Conservation (phyloP, 2,888 invertebrate species). For the Aphidoletes aphidimyza region DNA sequence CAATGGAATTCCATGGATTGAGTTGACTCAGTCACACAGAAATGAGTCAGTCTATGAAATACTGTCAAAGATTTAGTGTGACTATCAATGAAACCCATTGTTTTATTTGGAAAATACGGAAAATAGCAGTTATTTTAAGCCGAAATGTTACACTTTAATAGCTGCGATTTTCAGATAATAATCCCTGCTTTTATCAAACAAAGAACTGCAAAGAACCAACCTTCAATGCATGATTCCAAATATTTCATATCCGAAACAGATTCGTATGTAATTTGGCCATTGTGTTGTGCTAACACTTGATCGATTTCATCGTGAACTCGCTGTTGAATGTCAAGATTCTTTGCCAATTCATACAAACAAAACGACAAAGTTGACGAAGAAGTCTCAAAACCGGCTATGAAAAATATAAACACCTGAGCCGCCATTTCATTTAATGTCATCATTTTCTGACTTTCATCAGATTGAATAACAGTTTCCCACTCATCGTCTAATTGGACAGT, state of each 20-base stretch:
- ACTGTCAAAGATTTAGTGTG: too few relatives aligned
- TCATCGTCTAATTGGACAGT: constrained; percentile 56
- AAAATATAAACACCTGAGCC: constrained; percentile 64
- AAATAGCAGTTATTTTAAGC: too few relatives aligned
- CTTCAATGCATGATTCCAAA: constrained; percentile 70
- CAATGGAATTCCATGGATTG: too few relatives aligned
- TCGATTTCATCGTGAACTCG: constrained; percentile 68
- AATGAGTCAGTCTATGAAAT: too few relatives aligned
- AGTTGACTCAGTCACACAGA: too few relatives aligned
- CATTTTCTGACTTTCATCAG: constrained; percentile 44
- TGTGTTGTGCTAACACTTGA: constrained; percentile 65
- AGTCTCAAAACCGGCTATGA: constrained; percentile 72
- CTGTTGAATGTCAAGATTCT: constrained; percentile 68
- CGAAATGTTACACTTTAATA: too few relatives aligned
- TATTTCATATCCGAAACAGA: constrained; percentile 70
- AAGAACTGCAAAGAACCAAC: too few relatives aligned
- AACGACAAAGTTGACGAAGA: constrained; percentile 72
- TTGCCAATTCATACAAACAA: constrained; percentile 69
- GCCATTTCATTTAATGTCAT: constrained; percentile 62
- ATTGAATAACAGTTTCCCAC: constrained; percentile 55
- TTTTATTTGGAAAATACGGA: too few relatives aligned
- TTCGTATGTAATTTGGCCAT: constrained; percentile 69
- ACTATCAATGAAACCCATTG: too few relatives aligned
- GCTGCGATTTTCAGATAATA: too few relatives aligned
- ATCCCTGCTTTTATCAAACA: too few relatives aligned